Evolutionary conservation across 2,888 invertebrate species (phyloP).

Genomic region (Sminthurides aquaticus): DNA sequence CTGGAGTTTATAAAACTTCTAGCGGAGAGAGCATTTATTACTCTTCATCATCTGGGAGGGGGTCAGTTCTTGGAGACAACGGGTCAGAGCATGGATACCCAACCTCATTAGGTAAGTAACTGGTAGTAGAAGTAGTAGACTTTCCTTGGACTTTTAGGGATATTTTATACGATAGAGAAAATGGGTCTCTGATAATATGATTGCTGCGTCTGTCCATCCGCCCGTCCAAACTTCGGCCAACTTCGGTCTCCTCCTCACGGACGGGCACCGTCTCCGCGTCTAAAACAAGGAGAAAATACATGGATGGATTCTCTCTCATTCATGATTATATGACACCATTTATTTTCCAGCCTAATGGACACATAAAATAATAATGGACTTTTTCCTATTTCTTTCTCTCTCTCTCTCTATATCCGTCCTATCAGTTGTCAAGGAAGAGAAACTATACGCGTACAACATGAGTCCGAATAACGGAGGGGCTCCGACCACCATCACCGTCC

Average conservation of each 20-base stretch:
- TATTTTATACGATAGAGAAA: neutral
- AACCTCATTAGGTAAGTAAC: constrained; percentile 38
- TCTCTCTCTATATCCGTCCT: neutral
- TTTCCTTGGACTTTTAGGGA: too few relatives aligned
- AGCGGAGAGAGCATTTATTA: constrained; percentile 22
- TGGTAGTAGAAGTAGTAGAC: too few relatives aligned
- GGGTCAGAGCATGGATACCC: constrained; percentile 35
- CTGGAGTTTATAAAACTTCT: constrained; percentile 29
- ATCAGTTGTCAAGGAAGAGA: constrained; percentile 16
- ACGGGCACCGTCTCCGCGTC: too few relatives aligned
- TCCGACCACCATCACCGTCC: constrained; percentile 14
- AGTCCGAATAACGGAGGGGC: constrained; percentile 16
- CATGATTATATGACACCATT: constrained; percentile 3
- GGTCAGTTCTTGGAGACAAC: constrained; percentile 34
- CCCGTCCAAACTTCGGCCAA: neutral
- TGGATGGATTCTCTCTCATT: neutral
- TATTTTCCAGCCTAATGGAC: constrained; percentile 18
- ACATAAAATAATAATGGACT: constrained; percentile 24
- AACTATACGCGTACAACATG: constrained; percentile 23
- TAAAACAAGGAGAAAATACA: too few relatives aligned
- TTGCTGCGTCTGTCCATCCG: neutral
- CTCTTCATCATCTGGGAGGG: constrained; percentile 26
- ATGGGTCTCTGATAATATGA: neutral
- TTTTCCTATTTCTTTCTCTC: neutral
- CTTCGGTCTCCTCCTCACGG: too few relatives aligned